Evolutionary conservation across 1,140 invertebrate species (phyloP), one percentile per base, ranked within the genome.

Genomic region (Drosophila malerkotliana): DNA sequence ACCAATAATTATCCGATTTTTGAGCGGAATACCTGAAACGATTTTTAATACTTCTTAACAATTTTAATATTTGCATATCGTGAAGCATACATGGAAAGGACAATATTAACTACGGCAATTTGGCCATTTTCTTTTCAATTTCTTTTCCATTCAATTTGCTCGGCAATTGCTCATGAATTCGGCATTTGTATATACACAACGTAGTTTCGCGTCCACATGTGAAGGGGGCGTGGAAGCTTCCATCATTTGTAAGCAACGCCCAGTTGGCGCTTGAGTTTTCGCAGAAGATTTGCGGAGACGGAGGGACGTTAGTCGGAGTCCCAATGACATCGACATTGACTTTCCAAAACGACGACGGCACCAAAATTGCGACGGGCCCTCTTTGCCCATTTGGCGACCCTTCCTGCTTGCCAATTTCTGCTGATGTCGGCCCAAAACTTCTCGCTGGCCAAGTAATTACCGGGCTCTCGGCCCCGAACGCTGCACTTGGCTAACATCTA

Each of bases 371-470:
- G 63, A 63, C 58, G 60, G 74, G 78, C 72, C 77, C 71, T 77
- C 76, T 79, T 73, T 76, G 54, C 60, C 41, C 52, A 44, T 52
- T 26, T 37, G 52, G 47, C 28, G 45, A 37, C 45, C 18, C 14
- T 41, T 61, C 59, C 61, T 66, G 61, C 39, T 49, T 67, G 73
- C 77, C 78, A 88, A 84, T 89, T 88, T 88, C 72, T 89, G 83
- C 83, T 88, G 83, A 88, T 89, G 83, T 72, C 59, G 71, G 75
- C 72, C 55, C 61, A 68, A 69, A 76, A 76, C 72, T 75, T 67
- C 63, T 53, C 71, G 68, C 66, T 83, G 84, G 84, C 76, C 83
- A 83, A 88, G 83, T 88, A 88, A 88, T 88, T 88, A 88, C 89
- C 79, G 64, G 60, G 60, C 72, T 54, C 58, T 53, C 66, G 73